Evolutionary conservation across 2,888 invertebrate genomes (phyloP).

Genomic region (Tenodera sinensis): DNA sequence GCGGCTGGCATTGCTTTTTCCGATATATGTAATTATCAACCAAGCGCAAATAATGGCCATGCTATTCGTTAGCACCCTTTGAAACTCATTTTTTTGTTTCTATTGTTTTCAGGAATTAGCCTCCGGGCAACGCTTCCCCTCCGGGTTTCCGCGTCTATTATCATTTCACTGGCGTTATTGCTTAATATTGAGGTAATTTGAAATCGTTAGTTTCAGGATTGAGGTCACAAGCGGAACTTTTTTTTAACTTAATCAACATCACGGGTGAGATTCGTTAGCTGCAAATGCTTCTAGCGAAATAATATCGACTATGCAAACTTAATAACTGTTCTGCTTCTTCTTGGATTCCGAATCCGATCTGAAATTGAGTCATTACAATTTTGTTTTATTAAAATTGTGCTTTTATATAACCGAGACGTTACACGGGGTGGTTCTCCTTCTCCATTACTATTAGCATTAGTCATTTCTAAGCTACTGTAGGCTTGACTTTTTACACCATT

Average conservation of each 20-base stretch:
- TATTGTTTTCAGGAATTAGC: background rate
- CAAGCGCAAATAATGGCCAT: background rate
- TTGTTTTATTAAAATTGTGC: too few relatives aligned
- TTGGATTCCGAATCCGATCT: background rate
- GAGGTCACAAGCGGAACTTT: too few relatives aligned
- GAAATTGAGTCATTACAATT: too few relatives aligned
- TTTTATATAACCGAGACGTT: too few relatives aligned
- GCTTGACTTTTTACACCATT: too few relatives aligned
- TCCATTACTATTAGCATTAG: too few relatives aligned
- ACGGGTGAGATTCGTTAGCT: too few relatives aligned
- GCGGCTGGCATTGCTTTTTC: background rate
- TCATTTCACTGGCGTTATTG: background rate
- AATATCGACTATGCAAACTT: background rate
- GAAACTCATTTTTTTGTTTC: background rate
- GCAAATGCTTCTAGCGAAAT: background rate
- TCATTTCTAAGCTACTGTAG: too few relatives aligned
- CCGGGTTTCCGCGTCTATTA: background rate
- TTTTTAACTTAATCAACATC: too few relatives aligned
- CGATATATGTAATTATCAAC: background rate
- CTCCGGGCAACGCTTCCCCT: background rate
- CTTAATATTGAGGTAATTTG: background rate
- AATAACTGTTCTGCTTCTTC: background rate
- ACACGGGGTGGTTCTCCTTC: too few relatives aligned
- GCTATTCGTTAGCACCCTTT: background rate
- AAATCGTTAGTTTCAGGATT: background rate